phyloP scores from a whole-genome alignment of 1,140 invertebrate species.

The Sinella curviseta region DNA sequence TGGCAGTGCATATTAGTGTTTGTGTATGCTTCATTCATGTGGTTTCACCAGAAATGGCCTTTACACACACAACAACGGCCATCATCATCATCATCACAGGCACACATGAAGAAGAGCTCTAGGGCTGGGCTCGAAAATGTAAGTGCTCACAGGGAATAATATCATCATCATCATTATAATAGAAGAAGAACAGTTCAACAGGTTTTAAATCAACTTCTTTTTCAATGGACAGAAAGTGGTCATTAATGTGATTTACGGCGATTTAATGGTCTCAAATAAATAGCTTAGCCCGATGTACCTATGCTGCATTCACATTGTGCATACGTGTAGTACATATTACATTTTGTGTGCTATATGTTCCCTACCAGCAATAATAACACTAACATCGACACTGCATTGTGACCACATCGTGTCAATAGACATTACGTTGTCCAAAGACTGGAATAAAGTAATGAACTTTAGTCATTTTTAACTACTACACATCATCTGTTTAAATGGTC shows the following conservation, averaged over 20 bases:
- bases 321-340: no score
- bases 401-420: no score
- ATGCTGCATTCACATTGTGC: no score
- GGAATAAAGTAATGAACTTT: no score
- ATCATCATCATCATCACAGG: neutral
- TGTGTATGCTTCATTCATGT: neutral
- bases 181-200: neutral
- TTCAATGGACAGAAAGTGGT: neutral
- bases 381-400: no score
- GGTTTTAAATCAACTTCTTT: conserved; percentile 18
- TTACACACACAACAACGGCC: neutral
- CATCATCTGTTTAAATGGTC: no score
- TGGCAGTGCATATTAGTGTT: neutral
- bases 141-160: neutral
- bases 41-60: neutral
- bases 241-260: conserved; percentile 15
- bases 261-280: conserved; percentile 9
- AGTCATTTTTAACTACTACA: no score
- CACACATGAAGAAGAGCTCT: neutral
- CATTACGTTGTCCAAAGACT: no score
- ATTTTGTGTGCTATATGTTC: no score
- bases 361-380: no score
- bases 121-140: neutral
- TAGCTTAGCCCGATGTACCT: no score
- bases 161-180: neutral